These are phyloP conservation scores for Thecocarcelia acutangulata DNA, from an alignment of 2,888 invertebrate species.

Conservation along the genomic window DNA sequence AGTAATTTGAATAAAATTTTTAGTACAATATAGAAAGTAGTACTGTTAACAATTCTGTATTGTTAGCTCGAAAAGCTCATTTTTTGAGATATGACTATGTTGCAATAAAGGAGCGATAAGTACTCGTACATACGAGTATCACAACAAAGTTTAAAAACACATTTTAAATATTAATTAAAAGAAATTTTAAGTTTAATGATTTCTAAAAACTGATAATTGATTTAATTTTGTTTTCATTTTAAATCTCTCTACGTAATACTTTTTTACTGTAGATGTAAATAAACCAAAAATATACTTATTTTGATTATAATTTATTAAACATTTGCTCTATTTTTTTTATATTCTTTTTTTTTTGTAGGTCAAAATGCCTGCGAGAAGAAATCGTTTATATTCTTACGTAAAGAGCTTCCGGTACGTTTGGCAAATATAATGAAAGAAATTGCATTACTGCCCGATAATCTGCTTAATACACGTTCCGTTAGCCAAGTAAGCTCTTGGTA, in stretches of 20 bases:
- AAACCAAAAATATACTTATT: neutral
- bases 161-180: too few species aligned
- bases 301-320: neutral
- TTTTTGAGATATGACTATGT: too few species aligned
- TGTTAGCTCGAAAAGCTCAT: too few species aligned
- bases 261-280: too few species aligned
- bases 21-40: too few species aligned
- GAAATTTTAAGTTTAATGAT: too few species aligned
- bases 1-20: too few species aligned
- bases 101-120: too few species aligned
- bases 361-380: slow-evolving; percentile 94
- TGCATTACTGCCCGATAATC: slow-evolving; percentile 94
- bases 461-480: slow-evolving; percentile 96
- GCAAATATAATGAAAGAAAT: slow-evolving; percentile 99
- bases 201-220: slow-evolving; percentile 10
- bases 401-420: slow-evolving; percentile 97
- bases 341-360: slow-evolving; percentile 84
- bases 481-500: slow-evolving; percentile 97
- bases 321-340: slow-evolving; percentile 52
- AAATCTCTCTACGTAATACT: neutral
- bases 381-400: slow-evolving; percentile 95
- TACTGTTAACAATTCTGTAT: too few species aligned
- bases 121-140: too few species aligned
- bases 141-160: too few species aligned
- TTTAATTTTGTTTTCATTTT: slow-evolving; percentile 8